phyloP scores from a whole-genome alignment of 2,888 invertebrate species.

The Phaonia tiefii region DNA sequence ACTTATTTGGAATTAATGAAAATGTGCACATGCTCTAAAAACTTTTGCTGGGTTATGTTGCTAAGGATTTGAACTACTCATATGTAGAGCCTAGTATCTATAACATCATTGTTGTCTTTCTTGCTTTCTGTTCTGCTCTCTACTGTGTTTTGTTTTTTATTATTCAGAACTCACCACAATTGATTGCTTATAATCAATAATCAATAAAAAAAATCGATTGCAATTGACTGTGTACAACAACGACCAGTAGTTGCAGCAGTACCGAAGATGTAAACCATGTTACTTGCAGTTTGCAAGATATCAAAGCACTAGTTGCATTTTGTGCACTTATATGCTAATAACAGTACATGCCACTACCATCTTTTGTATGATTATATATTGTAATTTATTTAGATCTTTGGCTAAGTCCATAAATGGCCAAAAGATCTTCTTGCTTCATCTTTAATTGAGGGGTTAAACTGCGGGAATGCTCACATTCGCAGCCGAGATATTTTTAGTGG shows the following conservation, averaged over 20 bases:
- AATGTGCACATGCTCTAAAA: too few relatives aligned
- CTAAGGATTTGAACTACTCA: too few relatives aligned
- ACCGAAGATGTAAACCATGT: too few relatives aligned
- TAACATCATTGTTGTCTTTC: neutral
- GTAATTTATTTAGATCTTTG: constrained; percentile 28
- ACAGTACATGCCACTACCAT: constrained; percentile 33
- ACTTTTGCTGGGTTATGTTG: too few relatives aligned
- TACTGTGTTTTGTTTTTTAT: too few relatives aligned
- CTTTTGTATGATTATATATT: constrained; percentile 22
- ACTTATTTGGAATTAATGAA: too few relatives aligned
- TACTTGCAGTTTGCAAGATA: constrained; percentile 15
- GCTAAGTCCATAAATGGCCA: neutral
- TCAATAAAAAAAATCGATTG: constrained; percentile 61
- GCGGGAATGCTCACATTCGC: too few relatives aligned
- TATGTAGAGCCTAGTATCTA: too few relatives aligned
- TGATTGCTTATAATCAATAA: constrained; percentile 55
- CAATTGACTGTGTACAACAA: neutral
- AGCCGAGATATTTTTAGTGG: too few relatives aligned
- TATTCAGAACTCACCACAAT: constrained; percentile 33
- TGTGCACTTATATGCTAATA: constrained; percentile 20
- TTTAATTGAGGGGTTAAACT: too few relatives aligned
- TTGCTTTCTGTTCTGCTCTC: neutral
- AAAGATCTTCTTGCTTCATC: too few relatives aligned
- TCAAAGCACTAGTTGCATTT: neutral
- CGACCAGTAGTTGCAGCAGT: constrained; percentile 31